A percentile compares a stretch with the other conserved stretches of the same genome.
Conservation (phyloP, 2,113 vertebrate genomes). For the Anarhynchus alexandrinus region DNA sequence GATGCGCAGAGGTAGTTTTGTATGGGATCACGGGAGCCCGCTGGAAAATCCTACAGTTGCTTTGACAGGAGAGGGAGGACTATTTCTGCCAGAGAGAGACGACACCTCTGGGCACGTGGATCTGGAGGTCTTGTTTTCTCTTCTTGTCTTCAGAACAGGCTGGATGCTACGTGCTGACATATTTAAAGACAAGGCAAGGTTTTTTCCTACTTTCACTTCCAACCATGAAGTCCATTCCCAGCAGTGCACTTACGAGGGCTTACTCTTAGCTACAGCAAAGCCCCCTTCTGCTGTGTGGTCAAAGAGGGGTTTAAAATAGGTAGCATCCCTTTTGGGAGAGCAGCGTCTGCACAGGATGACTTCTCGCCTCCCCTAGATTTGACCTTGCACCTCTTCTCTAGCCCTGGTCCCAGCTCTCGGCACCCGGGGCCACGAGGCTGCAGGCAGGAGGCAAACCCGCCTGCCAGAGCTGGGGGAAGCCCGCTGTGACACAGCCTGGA, state of each 20-base stretch:
- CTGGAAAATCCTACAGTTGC: neutral
- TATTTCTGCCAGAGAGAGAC: neutral
- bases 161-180: neutral
- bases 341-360: neutral
- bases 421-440: neutral
- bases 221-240: neutral
- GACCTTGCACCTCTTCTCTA: neutral
- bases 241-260: rapidly evolving
- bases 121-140: neutral
- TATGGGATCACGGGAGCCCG: neutral
- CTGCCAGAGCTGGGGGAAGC: neutral
- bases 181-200: neutral
- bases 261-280: neutral
- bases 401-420: neutral
- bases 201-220: neutral
- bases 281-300: neutral
- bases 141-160: neutral
- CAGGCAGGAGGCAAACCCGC: neutral
- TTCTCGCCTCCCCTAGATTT: neutral
- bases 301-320: neutral
- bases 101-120: neutral
- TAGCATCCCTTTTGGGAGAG: neutral
- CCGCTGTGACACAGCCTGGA: neutral
- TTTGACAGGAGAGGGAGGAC: neutral
- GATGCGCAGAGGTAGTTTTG: neutral